Base-by-base conservation (phyloP, 2,113 vertebrate genomes). In the Engraulis encrasicolus region DNA sequence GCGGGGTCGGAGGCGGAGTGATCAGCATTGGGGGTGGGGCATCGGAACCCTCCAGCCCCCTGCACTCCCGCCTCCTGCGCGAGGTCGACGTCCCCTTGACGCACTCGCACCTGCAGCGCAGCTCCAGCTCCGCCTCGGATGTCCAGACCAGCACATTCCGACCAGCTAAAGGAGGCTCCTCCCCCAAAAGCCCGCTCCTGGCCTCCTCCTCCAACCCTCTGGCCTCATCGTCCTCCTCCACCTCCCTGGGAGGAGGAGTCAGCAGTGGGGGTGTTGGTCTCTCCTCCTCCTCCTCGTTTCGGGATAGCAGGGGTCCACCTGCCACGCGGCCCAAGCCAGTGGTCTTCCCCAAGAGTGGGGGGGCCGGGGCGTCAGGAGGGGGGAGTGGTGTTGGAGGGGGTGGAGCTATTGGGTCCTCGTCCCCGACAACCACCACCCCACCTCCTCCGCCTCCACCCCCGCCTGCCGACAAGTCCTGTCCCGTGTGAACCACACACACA, bases 11-110 rank as follows among this genome's bases (percentile, higher is more conserved):
- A n/a, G 94, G 95, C 94, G 93, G 0, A 88, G 58, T 14, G 58
- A 11, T 0, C 23, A 96, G n/a, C n/a, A n/a, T n/a, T n/a, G n/a
- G 0, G 84, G 94, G 85, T 90, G 94, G 88, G 91, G 95, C n/a
- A 0, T 99, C 98, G 0, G 98, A 99, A 90, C 98, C 98, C 31
- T 99, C 97, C 91, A 99, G 98, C 88, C 98, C 98, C 1, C 96
- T 99, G 87, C 98, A 99, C 93, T 93, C 97, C 2, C 97, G 99
- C 85, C 94, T 99, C 34, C 91, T 98, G 80, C 95, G 96, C 89
- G 98, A 99, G 90, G 9, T 92, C 0, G 94, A 96, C 85, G 78
- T 95, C 0, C 90, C 97, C 4, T 50, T 82, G n/a, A n/a, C n/a
- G 77, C 93, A 94, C 85, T 91, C 93, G n/a, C n/a, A n/a, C 0